phyloP scores from a whole-genome alignment of 2,888 invertebrate genomes.

The Plemyria rubiginata region DNA sequence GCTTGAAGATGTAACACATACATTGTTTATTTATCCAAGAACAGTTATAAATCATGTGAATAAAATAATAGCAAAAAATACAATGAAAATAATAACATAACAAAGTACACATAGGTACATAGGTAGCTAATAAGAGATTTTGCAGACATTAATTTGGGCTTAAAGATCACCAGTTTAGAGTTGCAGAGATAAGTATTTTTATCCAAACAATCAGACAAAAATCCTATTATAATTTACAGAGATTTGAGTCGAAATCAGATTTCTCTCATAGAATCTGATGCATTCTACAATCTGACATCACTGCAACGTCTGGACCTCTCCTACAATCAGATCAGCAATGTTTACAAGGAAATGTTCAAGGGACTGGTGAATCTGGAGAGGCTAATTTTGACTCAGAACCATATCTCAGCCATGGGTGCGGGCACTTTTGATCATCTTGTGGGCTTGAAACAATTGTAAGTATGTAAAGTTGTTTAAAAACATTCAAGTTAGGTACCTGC shows the following conservation, averaged over 20 bases:
- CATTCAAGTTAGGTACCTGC: too few species aligned
- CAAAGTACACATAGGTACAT: too few species aligned
- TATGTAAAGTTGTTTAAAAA: conserved; percentile 30
- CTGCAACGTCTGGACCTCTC: conserved; percentile 89
- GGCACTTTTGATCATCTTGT: conserved; percentile 89
- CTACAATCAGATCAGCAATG: conserved; percentile 87
- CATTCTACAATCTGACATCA: conserved; percentile 89
- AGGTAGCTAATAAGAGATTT: too few species aligned
- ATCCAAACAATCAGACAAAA: too few species aligned
- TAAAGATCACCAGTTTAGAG: too few species aligned
- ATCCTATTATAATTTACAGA: conserved; percentile 69
- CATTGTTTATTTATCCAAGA: too few species aligned
- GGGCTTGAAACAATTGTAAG: conserved; percentile 91
- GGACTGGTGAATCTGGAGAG: conserved; percentile 88
- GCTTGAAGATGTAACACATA: too few species aligned
- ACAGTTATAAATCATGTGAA: too few species aligned
- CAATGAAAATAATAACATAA: too few species aligned
- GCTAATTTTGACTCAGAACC: conserved; percentile 89
- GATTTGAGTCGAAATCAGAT: conserved; percentile 93
- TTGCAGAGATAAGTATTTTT: too few species aligned
- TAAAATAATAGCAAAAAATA: too few species aligned
- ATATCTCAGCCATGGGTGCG: conserved; percentile 87
- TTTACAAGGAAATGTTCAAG: conserved; percentile 89
- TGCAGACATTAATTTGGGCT: too few species aligned
- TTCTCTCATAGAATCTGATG: conserved; percentile 88